These are phyloP conservation scores for Sipha flava DNA, from an alignment of 1,140 invertebrate species.

Conservation along the genomic window DNA sequence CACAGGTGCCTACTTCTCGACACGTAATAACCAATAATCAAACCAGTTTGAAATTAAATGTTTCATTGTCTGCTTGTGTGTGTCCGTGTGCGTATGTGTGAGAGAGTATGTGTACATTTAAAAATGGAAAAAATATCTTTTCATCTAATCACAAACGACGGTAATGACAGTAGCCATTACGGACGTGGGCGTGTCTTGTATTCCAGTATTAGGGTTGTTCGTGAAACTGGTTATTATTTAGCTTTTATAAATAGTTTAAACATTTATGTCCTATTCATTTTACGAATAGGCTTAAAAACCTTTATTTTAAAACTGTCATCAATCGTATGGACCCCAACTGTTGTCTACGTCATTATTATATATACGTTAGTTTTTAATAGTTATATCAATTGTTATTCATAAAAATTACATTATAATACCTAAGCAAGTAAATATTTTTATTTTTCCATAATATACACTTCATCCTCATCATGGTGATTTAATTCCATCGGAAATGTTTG, in stretches of 20 bases:
- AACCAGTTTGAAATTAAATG: conserved; percentile 11
- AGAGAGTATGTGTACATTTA: neutral
- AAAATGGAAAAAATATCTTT: neutral
- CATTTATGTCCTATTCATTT: neutral
- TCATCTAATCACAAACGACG: neutral
- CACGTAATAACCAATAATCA: neutral
- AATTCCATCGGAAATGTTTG: too few species aligned
- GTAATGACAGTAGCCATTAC: conserved; percentile 9
- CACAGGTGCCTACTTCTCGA: too few species aligned
- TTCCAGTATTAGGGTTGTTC: neutral
- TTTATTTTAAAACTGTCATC: neutral
- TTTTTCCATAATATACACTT: too few species aligned
- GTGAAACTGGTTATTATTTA: conserved; percentile 2
- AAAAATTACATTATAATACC: too few species aligned
- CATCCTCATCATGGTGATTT: too few species aligned
- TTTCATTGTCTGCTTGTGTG: neutral
- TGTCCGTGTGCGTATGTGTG: neutral
- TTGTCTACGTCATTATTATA: too few species aligned
- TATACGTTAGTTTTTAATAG: neutral
- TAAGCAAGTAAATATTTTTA: too few species aligned
- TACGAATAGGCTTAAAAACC: neutral
- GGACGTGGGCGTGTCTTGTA: neutral
- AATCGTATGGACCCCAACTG: neutral
- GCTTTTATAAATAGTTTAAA: conserved; percentile 7
- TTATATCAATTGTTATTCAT: neutral